phyloP scores from a whole-genome alignment of 2,888 invertebrate species.

The Bombylius major region DNA sequence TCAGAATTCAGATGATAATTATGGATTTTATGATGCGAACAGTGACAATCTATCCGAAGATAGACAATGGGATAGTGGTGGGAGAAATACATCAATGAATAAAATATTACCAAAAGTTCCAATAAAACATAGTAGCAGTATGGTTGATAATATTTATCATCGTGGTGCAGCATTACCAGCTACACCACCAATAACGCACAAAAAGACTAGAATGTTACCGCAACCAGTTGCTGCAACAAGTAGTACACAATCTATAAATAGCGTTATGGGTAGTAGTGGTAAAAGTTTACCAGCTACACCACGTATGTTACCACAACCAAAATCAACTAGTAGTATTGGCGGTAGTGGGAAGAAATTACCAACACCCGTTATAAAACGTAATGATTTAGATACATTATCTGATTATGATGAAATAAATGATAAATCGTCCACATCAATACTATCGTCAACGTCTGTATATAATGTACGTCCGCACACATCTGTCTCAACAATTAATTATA shows the following conservation, averaged over 20 bases:
- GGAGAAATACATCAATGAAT: constrained; percentile 24
- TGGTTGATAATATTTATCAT: constrained; percentile 27
- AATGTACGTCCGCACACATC: constrained; percentile 25
- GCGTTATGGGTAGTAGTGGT: not conserved
- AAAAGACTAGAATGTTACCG: constrained; percentile 21
- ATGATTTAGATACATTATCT: not conserved
- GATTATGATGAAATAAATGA: not conserved
- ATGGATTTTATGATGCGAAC: constrained; percentile 15
- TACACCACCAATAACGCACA: constrained; percentile 15
- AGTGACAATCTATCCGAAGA: constrained; percentile 50
- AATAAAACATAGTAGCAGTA: constrained; percentile 22
- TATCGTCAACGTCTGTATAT: constrained; percentile 19
- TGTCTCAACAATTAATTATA: constrained; percentile 38
- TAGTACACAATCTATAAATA: not conserved
- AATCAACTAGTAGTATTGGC: constrained; percentile 1
- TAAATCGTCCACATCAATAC: constrained; percentile 16
- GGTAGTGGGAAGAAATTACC: constrained; percentile 6
- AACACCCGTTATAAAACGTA: constrained; percentile 6
- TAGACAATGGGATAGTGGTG: constrained; percentile 62
- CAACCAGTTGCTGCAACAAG: constrained; percentile 14
- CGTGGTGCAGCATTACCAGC: constrained; percentile 14
- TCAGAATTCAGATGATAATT: constrained; percentile 8
- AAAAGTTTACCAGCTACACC: constrained; percentile 7
- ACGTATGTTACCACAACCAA: constrained; percentile 12
- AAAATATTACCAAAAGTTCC: constrained; percentile 26